phyloP scores from a whole-genome alignment of 2,113 vertebrate genomes.

The Donacobius atricapilla region DNA sequence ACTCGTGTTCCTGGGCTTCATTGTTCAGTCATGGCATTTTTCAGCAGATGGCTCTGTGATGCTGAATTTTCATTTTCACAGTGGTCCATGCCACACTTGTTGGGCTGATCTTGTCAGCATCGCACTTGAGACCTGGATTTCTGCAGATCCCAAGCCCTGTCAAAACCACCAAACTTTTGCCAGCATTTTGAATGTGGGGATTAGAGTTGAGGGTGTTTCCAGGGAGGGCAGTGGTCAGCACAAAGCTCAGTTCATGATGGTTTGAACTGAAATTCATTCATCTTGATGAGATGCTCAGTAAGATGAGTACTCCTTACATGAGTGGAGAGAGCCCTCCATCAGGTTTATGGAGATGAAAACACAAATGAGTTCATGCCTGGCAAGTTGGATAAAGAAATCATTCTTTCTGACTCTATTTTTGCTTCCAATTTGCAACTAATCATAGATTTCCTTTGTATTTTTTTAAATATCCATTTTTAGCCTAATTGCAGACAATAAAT shows the following conservation, averaged over 20 bases:
- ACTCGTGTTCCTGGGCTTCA: rapidly evolving
- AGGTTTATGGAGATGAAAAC: background rate
- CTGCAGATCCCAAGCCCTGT: background rate
- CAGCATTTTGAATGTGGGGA: background rate
- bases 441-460: conserved; percentile 26
- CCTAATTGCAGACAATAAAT: conserved; percentile 24
- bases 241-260: background rate
- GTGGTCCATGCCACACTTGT: background rate
- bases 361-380: background rate
- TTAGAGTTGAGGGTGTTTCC: background rate
- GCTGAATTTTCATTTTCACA: background rate
- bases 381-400: background rate
- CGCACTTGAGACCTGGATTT: rapidly evolving
- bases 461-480: background rate
- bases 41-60: background rate
- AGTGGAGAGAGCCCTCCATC: background rate
- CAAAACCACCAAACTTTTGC: background rate
- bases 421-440: conserved; percentile 8
- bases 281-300: background rate
- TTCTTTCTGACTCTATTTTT: conserved; percentile 4
- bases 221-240: background rate
- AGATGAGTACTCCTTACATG: background rate
- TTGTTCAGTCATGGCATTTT: background rate
- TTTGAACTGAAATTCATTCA: background rate
- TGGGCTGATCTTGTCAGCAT: background rate